phyloP scores from a whole-genome alignment of 2,113 vertebrate genomes.

The Indicator indicator region DNA sequence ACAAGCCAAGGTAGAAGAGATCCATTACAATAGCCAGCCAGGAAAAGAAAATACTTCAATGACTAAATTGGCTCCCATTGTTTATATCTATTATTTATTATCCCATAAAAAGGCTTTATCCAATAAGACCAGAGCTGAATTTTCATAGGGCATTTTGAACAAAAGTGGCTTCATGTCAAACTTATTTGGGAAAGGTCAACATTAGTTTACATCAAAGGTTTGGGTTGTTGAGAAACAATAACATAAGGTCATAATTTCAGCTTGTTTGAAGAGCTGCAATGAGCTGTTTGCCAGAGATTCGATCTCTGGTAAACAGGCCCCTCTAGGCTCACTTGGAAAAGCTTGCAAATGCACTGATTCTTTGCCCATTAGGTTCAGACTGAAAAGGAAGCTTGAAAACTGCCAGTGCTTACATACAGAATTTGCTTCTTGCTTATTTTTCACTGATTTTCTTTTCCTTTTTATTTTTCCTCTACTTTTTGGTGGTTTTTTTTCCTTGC shows the following conservation, averaged over 20 bases:
- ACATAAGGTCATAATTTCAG: constrained; percentile 71
- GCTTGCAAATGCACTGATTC: constrained; percentile 49
- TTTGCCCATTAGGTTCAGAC: constrained; percentile 51
- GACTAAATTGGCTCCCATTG: constrained; percentile 52
- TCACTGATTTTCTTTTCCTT: not conserved
- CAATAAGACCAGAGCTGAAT: constrained; percentile 24
- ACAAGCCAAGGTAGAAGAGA: not conserved
- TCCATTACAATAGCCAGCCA: not conserved
- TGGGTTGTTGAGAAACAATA: constrained; percentile 73
- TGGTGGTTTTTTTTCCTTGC: fast-evolving
- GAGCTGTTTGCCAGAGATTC: constrained; percentile 73
- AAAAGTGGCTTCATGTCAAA: constrained; percentile 70
- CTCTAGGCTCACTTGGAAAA: constrained; percentile 71
- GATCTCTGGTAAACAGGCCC: constrained; percentile 71
- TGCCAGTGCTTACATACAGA: constrained; percentile 58
- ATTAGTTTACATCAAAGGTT: constrained; percentile 69
- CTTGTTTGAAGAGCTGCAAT: constrained; percentile 72
- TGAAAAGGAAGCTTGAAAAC: constrained; percentile 56
- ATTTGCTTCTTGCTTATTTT: not conserved
- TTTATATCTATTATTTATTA: constrained; percentile 69
- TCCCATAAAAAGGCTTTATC: constrained; percentile 24
- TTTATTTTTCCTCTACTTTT: no score
- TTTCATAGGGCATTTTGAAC: constrained; percentile 59
- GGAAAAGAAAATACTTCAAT: constrained; percentile 25
- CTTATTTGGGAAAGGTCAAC: constrained; percentile 64